Base-by-base conservation (phyloP, 2,888 invertebrate species). In the Leptinotarsa peninsularis region DNA sequence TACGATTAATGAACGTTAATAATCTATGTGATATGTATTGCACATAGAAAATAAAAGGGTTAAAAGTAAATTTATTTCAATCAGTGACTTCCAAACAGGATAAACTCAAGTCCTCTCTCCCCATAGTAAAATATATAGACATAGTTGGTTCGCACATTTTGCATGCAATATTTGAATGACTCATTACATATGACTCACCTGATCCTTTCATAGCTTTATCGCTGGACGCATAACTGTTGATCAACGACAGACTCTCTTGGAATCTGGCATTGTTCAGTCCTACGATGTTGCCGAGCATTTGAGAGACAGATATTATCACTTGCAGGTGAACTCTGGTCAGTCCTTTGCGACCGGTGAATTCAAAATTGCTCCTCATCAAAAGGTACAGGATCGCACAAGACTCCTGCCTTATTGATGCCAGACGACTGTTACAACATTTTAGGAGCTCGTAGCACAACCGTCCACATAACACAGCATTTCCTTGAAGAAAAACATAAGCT, bases 161-260 rank as follows among this genome's bases (percentile, higher is more conserved):
- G 43, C 43, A 43, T 43, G 10, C 3, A 43, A 60, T 27, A 4
- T 52, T 50, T 43, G 13, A 70, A 18, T 49, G 50, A 83, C 87
- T 88, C 88, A 91, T 33, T 33, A 33, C 33, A 70, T 72, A 18
- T 49, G 50, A 83, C 87, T 88, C 88, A 91, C 95, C 95, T 78
- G 96, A 95, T 83, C 96, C 96, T 89, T 96, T 96, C 95, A 98
- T 97, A 23, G 94, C 96, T 88, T 97, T 97, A 87, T 98, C 97
- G 76, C 96, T 96, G 43, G 93, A 93, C 1, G 98, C 97, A 85
- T 96, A 97, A 85, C 96, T 97, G 86, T 97, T 98, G 85, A 98
- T 96, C 67, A 97, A 91, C 4, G 96, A 96, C 4, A 98, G 89
- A 80, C 96, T 97, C 88, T 98, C 97, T 90, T 98, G 97, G 88